These are phyloP conservation scores for Xanthorhoe spadicearia DNA, from an alignment of 2,888 invertebrate genomes.

Conservation along the genomic window DNA sequence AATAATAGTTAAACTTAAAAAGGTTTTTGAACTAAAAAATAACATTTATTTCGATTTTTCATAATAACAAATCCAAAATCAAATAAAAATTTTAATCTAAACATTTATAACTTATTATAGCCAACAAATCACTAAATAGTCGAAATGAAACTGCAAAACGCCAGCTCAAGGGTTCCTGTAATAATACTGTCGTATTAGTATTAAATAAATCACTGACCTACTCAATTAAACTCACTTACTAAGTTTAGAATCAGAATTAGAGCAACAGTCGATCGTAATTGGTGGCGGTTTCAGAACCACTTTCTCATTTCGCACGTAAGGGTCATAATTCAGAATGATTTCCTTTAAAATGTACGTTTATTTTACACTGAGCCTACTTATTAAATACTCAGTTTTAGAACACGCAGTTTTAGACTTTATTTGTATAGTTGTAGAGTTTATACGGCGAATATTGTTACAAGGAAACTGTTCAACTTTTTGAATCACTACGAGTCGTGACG, in stretches of 20 bases:
- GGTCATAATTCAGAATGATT: conserved; percentile 20
- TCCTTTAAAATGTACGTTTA: conserved; percentile 17
- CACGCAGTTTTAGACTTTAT: conserved; percentile 19
- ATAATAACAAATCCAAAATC: too few relatives aligned
- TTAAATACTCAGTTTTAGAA: conserved; percentile 1
- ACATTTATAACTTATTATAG: too few relatives aligned
- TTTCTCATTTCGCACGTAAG: conserved; percentile 24
- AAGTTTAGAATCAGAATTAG: conserved; percentile 5
- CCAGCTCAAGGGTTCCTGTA: neutral
- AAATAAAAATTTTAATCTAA: too few relatives aligned
- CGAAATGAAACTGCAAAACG: neutral
- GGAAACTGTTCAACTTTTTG: conserved; percentile 30
- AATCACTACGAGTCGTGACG: conserved; percentile 33
- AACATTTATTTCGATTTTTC: too few relatives aligned
- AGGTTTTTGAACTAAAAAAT: too few relatives aligned
- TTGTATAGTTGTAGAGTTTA: neutral
- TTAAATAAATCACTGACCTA: neutral
- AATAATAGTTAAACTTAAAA: too few relatives aligned
- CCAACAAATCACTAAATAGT: too few relatives aligned
- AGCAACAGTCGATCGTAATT: conserved; percentile 16
- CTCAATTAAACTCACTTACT: neutral
- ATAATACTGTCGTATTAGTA: neutral
- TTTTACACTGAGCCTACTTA: conserved; percentile 15
- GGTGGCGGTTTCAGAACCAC: conserved; percentile 12
- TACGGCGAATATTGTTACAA: neutral